These are phyloP conservation scores for Tachycineta bicolor DNA, from an alignment of 2,113 vertebrate genomes.

Conservation along the genomic window DNA sequence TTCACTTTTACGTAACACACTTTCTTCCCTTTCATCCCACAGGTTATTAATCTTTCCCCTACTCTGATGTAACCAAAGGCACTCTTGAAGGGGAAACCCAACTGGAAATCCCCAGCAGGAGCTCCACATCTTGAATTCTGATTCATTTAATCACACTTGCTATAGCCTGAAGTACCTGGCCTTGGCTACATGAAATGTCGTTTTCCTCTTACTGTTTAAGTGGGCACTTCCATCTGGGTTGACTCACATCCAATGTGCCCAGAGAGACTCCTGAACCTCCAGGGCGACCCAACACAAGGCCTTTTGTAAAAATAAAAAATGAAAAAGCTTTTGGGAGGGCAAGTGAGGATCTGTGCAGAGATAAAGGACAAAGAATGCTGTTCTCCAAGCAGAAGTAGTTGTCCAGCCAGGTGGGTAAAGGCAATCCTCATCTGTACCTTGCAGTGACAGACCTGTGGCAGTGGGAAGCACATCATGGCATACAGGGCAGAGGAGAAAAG, in stretches of 20 bases:
- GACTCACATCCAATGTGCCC: fast-evolving
- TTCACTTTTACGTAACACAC: neutral
- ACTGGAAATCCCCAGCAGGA: conserved; percentile 30
- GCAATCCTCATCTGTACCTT: fast-evolving
- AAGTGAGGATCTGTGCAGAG: neutral
- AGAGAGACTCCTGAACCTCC: neutral
- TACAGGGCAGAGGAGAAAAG: neutral
- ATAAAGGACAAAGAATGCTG: neutral
- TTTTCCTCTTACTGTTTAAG: neutral
- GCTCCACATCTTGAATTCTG: neutral
- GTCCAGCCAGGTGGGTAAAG: neutral
- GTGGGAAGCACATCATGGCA: fast-evolving
- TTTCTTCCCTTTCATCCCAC: neutral
- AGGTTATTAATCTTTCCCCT: neutral
- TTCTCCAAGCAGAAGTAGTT: neutral
- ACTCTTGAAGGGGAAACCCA: neutral
- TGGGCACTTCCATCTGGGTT: neutral
- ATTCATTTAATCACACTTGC: neutral
- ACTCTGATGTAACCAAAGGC: fast-evolving
- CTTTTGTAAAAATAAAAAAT: neutral
- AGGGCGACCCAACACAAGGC: fast-evolving
- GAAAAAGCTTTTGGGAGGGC: neutral
- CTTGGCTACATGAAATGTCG: neutral
- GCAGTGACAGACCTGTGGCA: fast-evolving
- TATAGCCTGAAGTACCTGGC: neutral